These are phyloP conservation scores for Eulithis testata DNA, from an alignment of 2,888 invertebrate genomes.

Conservation along the genomic window DNA sequence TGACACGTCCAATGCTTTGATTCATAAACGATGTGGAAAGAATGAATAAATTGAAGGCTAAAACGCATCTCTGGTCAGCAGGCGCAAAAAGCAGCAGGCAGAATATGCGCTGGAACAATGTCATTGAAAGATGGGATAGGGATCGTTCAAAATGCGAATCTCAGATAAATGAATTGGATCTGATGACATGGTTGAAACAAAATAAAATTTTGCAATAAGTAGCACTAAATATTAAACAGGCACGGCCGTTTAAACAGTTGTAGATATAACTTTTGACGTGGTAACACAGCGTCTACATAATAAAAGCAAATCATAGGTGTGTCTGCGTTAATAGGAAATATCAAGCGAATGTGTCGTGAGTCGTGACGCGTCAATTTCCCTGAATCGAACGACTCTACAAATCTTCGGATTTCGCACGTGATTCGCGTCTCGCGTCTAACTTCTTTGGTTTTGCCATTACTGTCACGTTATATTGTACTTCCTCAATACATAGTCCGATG, in stretches of 20 bases:
- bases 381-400: constrained; percentile 13
- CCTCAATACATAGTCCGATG: constrained; percentile 5
- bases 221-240: no score
- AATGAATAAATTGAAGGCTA: background rate
- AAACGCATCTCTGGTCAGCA: background rate
- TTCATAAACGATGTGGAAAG: background rate
- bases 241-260: no score
- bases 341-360: constrained; percentile 17
- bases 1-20: background rate
- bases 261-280: background rate
- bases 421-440: constrained; percentile 24
- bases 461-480: constrained; percentile 32
- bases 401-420: constrained; percentile 20
- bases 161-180: background rate
- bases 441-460: constrained; percentile 8
- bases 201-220: no score
- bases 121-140: background rate
- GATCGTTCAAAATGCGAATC: background rate
- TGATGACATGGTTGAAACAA: background rate
- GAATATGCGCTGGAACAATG: background rate
- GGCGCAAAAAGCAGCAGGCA: background rate
- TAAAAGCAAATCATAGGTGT: background rate
- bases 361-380: constrained; percentile 20
- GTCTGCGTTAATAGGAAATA: constrained; percentile 19
- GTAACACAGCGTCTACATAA: background rate